Base-by-base conservation (phyloP, 2,888 invertebrate species). In the Mycalesis mineus region DNA sequence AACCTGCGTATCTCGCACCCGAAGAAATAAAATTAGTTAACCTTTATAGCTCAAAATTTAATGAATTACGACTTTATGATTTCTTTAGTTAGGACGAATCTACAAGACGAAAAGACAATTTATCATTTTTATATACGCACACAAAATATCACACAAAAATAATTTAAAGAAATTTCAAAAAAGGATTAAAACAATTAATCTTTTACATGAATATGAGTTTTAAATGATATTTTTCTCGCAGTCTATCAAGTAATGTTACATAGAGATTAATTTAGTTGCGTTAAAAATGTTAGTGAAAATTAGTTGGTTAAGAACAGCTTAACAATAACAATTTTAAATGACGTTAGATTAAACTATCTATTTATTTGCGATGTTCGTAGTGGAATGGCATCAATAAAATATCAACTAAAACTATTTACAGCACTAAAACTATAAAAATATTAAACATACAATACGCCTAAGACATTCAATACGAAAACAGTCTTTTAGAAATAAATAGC, bases 401-500 rank as follows among this genome's bases (percentile, higher is more conserved):
- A 71, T 67, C 65, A 68, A 69, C 65, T 68, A 63, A 67, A 42
- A 45, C 29, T 51, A 66, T 57, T 60, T 62, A 63, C 57, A 53
- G 56, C 15, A 36, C 9, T 49, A 63, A 63, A 2, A 11, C 9
- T 22, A 22, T 9, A 11, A 47, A 47, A 47, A 14, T 15, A 14
- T 15, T 31, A 33, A 1, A 36, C 2, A 9, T 36, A 64, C 65
- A 63, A 56, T 62, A 67, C 65, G 58, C 65, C 53, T 49, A 66
- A 60, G 28, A 51, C 40, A 29, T 52, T 42, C 36, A 62, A 61
- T 62, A 61, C 58, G 58, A 58, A 58, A 29, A 57, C 62, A 66
- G 53, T 67, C 69, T 68, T 73, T 68, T 62, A 65, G 61, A 62
- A 66, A 70, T 65, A 60, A 58, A 62, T 57, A 62, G n/a, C n/a